Evolutionary conservation across 2,113 vertebrate genomes (phyloP), one percentile per base, ranked within the genome.

Genomic region (Willisornis vidua): DNA sequence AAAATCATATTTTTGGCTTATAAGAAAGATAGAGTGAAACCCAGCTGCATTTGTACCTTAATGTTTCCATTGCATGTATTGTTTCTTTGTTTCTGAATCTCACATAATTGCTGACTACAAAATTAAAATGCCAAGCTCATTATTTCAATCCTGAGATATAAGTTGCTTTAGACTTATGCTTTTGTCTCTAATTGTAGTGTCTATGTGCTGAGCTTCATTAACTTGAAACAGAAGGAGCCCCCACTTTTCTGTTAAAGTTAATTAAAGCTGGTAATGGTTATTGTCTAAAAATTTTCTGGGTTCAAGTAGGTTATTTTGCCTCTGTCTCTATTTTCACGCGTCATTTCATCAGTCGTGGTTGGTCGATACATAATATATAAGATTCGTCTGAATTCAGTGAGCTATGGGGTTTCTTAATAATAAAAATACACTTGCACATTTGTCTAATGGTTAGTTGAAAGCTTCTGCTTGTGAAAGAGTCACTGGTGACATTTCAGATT

Each of bases 201-300:
- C 94, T 96, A 75, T 87, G 73, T 85, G 95, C 95, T 96, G 95
- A 94, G 97, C 97, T 98, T 98, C 96, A 97, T 97, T 98, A 97
- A 91, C 68, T 96, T 80, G 94, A 95, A 96, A 96, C 92, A 94
- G 97, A 97, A 97, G 8, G 85, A 97, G 93, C 74, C 93, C 77
- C 87, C 37, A 89, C 93, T 97, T 98, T 97, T 97, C 94, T 97
- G 93, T 91, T 95, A 96, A 97, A 97, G 96, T 98, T 98, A 98
- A 98, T 98, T 98, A 98, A 98, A 97, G 89, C 97, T 97, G 94
- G 97, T 98, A 97, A 98, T 75, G 82, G 97, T 97, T 95, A 97
- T 97, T 97, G 97, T 97, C 95, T 97, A 91, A 94, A 95, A 96
- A 59, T 95, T 96, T 95, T 96, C 92, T 43, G 49, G 91, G 96